Evolutionary conservation across 2,888 invertebrate species (phyloP), one percentile per base, ranked within the genome.

Genomic region (Dasysyrphus tricinctus): DNA sequence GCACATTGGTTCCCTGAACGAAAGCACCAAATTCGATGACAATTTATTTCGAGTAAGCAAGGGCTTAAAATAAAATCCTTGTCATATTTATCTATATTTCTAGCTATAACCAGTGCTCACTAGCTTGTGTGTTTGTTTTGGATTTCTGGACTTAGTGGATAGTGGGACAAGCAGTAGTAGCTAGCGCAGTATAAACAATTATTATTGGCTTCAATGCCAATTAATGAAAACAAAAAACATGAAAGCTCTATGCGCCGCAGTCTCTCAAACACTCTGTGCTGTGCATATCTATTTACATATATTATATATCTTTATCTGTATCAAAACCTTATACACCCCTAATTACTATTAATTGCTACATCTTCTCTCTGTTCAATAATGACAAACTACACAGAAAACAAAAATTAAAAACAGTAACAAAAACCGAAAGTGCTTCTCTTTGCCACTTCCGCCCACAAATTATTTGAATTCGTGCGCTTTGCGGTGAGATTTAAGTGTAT

Each of bases 301-400:
- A 5, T 47, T 5, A 3, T 16, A 47, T 16, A 47, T 32, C 9
- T 57, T 8, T 69, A 72, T 70, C 12, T 65, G 57, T 84, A 65
- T 84, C 70, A 34, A 75, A 83, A 70, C 65, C 63, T 75, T 75
- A 57, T 79, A 42, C 34, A 61, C 67, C 67, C 67, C 67, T 67
- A 85, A 85, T 85, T 85, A 73, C 72, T 49, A 85, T 80, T 85
- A 85, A 85, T 85, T 85, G 80, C 47, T 85, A 51, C 76, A 85
- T 83, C 73, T 76, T 24, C n/a, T 65, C 79, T 74, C 44, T 65
- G 63, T 72, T 73, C 37, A 51, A 16, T 29, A 51, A 29, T n/a
- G n/a, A 5, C 8, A 57, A 34, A 47, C 47, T 9, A n/a, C 47
- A 16, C 3, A 29, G 11, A 14, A 14, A 57, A 24, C n/a, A 24